Conservation (phyloP, 2,113 vertebrate genomes). For the Istiophorus platypterus region DNA sequence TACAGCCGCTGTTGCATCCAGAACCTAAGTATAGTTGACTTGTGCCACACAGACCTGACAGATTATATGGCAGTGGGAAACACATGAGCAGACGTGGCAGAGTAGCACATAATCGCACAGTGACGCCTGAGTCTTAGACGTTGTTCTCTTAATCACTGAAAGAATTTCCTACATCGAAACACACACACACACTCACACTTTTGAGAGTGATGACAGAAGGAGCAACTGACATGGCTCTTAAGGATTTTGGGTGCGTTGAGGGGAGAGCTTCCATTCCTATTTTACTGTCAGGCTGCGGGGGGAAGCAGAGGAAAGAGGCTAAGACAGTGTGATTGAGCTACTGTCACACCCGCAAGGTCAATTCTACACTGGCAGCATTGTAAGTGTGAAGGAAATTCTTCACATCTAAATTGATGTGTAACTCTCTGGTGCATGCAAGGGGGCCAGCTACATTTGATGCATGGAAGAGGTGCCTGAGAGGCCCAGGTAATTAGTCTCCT, state of each 20-base stretch:
- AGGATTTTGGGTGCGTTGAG: constrained; percentile 16
- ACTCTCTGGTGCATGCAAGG: constrained; percentile 6
- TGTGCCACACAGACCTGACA: constrained; percentile 53
- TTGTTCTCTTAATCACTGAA: constrained; percentile 44
- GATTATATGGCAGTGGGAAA: constrained; percentile 37
- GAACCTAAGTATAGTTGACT: constrained; percentile 42
- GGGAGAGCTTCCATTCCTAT: constrained; percentile 36
- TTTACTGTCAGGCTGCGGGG: constrained; percentile 44
- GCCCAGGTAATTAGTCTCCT: constrained; percentile 45
- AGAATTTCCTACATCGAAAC: constrained; percentile 24
- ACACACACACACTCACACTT: constrained; percentile 16
- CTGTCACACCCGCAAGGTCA: constrained; percentile 64
- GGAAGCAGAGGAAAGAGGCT: constrained; percentile 25
- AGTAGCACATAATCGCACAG: background rate
- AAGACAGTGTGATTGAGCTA: constrained; percentile 59
- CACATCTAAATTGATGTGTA: constrained; percentile 52
- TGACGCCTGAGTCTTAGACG: constrained; percentile 6
- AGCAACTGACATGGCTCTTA: constrained; percentile 44
- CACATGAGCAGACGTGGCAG: constrained; percentile 37
- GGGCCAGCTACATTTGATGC: background rate
- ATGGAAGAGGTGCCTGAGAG: constrained; percentile 8
- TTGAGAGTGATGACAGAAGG: constrained; percentile 41
- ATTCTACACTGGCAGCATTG: constrained; percentile 40
- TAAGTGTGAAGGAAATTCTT: constrained; percentile 41
- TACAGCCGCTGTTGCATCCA: constrained; percentile 33